Percentiles rank a stretch among this genome's conserved stretches.
These are phyloP conservation scores for Argyrosomus japonicus DNA, from an alignment of 2,113 vertebrate genomes.

Conservation along the genomic window DNA sequence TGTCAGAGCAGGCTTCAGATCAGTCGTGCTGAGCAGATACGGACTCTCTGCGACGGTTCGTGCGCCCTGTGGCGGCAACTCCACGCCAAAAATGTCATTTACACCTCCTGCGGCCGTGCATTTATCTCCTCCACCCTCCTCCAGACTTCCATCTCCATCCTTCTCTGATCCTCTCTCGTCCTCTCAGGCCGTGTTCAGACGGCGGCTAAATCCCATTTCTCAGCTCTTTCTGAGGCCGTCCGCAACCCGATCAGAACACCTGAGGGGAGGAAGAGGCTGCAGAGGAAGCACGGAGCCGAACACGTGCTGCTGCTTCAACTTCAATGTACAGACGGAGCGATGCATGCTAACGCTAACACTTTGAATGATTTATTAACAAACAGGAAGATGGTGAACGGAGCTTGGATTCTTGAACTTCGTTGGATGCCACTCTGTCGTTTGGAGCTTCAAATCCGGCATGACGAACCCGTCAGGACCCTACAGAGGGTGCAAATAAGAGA, in stretches of 20 bases:
- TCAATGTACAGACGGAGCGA: too few species aligned
- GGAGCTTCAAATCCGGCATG: too few species aligned
- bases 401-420: too few species aligned
- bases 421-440: too few species aligned
- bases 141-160: not conserved
- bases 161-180: not conserved
- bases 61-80: not conserved
- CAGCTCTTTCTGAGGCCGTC: not conserved
- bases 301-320: too few species aligned
- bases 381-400: too few species aligned
- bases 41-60: not conserved
- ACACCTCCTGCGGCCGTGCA: constrained; percentile 10
- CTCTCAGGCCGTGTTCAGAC: not conserved
- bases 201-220: not conserved
- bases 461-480: too few species aligned
- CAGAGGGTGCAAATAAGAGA: too few species aligned
- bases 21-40: not conserved
- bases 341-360: too few species aligned
- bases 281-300: not conserved
- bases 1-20: not conserved
- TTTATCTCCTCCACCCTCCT: not conserved
- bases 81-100: constrained; percentile 29
- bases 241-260: not conserved
- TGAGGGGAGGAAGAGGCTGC: constrained; percentile 6
- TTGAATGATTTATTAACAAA: too few species aligned